These are phyloP conservation scores for Lepus europaeus DNA, from an alignment of 2,113 vertebrate genomes.

Conservation along the genomic window DNA sequence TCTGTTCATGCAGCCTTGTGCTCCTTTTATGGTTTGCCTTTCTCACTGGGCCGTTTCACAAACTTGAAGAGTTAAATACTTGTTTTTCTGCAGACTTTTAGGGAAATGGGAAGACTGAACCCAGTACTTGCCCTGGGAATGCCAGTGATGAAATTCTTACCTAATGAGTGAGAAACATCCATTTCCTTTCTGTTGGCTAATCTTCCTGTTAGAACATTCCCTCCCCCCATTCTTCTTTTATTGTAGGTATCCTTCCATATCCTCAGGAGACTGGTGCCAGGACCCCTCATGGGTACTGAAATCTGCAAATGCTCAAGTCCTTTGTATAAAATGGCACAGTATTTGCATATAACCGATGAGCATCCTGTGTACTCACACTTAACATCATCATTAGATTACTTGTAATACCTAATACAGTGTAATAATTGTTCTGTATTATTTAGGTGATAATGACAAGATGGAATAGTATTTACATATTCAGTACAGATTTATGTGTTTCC, in stretches of 20 bases:
- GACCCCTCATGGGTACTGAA: neutral
- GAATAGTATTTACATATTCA: neutral
- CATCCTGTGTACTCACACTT: neutral
- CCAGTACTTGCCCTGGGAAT: slow-evolving; percentile 12
- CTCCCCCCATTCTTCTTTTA: neutral
- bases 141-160: slow-evolving; percentile 19
- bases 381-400: neutral
- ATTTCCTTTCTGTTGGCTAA: slow-evolving; percentile 31
- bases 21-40: neutral
- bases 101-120: slow-evolving; percentile 33
- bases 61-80: neutral
- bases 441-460: neutral
- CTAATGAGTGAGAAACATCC: neutral
- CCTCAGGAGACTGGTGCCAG: neutral
- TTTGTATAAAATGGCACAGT: neutral
- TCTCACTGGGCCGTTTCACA: slow-evolving; percentile 34
- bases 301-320: neutral
- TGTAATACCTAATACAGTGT: neutral
- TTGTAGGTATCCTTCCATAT: neutral
- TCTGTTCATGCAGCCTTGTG: neutral
- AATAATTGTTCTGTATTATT: neutral
- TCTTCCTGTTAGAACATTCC: slow-evolving; percentile 34
- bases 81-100: slow-evolving; percentile 16
- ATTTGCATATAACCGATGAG: neutral
- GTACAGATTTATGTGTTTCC: neutral